These are phyloP conservation scores for Pygoscelis adeliae DNA, from an alignment of 2,113 vertebrate genomes.

Conservation along the genomic window DNA sequence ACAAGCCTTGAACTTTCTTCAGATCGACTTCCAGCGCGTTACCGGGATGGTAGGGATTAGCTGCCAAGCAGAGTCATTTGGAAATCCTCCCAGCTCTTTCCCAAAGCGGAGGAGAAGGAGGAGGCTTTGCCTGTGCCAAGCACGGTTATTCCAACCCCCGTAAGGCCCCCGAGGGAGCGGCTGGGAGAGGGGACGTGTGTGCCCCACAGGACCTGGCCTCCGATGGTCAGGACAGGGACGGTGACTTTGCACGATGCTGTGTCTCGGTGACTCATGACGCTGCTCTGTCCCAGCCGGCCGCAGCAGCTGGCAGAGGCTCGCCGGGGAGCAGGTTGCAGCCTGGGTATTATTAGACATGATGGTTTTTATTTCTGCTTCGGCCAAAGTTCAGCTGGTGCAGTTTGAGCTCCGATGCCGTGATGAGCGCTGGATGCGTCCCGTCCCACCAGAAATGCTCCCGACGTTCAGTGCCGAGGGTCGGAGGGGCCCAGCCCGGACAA, in stretches of 20 bases:
- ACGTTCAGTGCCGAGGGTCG: rapidly evolving
- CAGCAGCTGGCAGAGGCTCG: not conserved
- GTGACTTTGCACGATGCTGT: not conserved
- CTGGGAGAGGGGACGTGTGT: not conserved
- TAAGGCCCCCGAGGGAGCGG: rapidly evolving
- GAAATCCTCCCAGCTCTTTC: not conserved
- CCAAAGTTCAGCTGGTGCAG: not conserved
- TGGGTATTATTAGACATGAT: not conserved
- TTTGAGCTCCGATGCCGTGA: not conserved
- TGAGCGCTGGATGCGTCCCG: rapidly evolving
- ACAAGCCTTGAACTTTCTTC: not conserved
- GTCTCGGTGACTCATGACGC: not conserved
- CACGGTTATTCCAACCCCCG: not conserved
- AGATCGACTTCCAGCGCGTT: not conserved
- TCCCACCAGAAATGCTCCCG: not conserved
- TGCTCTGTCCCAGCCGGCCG: rapidly evolving
- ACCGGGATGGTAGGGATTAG: not conserved
- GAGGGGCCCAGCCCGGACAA: not conserved
- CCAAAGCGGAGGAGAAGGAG: not conserved
- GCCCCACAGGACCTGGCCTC: rapidly evolving
- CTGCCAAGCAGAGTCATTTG: not conserved
- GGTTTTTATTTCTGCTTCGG: not conserved
- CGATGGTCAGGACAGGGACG: rapidly evolving
- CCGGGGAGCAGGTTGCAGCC: not conserved
- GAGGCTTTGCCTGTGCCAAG: not conserved